phyloP scores from a whole-genome alignment of 2,888 invertebrate genomes.

The Hyles lineata region DNA sequence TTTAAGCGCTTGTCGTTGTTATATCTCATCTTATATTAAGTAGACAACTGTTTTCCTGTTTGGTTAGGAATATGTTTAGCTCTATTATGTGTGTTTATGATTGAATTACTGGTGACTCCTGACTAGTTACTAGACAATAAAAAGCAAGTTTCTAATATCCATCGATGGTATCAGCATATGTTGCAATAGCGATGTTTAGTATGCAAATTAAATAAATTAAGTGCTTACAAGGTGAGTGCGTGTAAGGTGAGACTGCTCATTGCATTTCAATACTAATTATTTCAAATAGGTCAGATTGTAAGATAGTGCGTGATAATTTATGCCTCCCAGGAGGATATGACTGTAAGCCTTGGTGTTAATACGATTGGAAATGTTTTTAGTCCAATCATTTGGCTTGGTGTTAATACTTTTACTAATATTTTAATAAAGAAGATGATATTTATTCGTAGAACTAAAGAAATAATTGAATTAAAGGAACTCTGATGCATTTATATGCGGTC shows the following conservation, averaged over 20 bases:
- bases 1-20: too few species aligned
- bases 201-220: slow-evolving; percentile 26
- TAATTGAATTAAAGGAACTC: too few species aligned
- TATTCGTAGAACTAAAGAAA: too few species aligned
- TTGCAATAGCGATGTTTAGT: slow-evolving; percentile 22
- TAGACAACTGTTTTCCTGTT: too few species aligned
- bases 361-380: neutral
- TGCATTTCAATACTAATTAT: slow-evolving; percentile 24
- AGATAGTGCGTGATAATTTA: neutral
- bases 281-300: slow-evolving; percentile 19
- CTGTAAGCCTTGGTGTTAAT: neutral
- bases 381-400: too few species aligned
- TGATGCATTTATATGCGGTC: too few species aligned
- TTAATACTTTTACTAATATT: too few species aligned
- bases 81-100: too few species aligned
- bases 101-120: neutral
- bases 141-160: neutral
- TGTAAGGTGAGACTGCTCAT: slow-evolving; percentile 25
- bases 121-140: neutral
- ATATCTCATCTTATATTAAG: too few species aligned
- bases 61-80: too few species aligned
- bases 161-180: neutral
- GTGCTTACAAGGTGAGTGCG: slow-evolving; percentile 19
- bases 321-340: neutral
- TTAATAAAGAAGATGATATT: too few species aligned